Percentiles rank a stretch among this genome's conserved stretches.
Conservation (phyloP, 1,140 invertebrate species). For the Leguminivora glycinivorella region DNA sequence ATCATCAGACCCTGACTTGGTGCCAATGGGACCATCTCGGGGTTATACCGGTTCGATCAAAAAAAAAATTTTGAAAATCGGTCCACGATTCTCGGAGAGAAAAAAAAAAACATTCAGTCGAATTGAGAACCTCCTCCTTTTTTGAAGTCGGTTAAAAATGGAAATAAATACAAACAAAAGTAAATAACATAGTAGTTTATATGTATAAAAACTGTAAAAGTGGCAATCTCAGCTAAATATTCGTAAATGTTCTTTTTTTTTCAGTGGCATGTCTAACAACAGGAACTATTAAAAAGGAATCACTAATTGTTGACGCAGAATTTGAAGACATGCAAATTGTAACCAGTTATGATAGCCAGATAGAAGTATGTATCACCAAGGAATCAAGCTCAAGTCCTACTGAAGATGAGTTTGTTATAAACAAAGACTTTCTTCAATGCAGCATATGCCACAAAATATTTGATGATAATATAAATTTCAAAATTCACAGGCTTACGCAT, state of each 20-base stretch:
- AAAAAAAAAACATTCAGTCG: too few species aligned
- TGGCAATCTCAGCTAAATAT: too few species aligned
- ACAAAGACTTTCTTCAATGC: not conserved
- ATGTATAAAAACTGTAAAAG: too few species aligned
- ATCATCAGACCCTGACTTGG: too few species aligned
- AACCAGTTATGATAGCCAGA: not conserved
- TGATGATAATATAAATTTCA: not conserved
- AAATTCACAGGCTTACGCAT: not conserved
- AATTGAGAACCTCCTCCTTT: too few species aligned
- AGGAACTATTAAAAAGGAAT: not conserved
- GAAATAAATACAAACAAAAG: too few species aligned
- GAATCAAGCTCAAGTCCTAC: not conserved
- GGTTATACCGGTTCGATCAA: too few species aligned
- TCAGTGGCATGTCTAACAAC: not conserved
- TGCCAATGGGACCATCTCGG: too few species aligned
- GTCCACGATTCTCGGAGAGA: too few species aligned
- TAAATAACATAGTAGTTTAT: too few species aligned
- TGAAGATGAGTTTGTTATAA: not conserved
- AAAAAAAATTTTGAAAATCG: too few species aligned
- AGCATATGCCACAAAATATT: not conserved
- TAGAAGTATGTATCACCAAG: not conserved
- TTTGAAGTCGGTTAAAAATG: too few species aligned
- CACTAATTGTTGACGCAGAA: not conserved
- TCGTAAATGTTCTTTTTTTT: not conserved
- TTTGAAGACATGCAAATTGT: not conserved